Base-by-base conservation (phyloP, 1,140 invertebrate genomes). In the Lepidostoma basale region DNA sequence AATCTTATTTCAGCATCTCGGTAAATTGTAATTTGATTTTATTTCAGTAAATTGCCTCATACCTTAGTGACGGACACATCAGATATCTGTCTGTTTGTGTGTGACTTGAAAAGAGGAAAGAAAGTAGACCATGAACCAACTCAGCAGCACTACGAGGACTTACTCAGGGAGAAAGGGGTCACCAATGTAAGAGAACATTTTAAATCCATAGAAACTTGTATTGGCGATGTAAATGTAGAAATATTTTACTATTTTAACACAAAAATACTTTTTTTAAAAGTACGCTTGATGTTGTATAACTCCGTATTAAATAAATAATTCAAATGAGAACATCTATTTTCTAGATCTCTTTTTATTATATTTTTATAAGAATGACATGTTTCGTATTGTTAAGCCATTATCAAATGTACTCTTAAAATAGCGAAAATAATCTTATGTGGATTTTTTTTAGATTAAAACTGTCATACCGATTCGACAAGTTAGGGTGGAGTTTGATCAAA, bases 401-500 rank as follows among this genome's bases (percentile, higher is more conserved):
- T n/a, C n/a, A n/a, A n/a, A n/a, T n/a, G n/a, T n/a, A n/a, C n/a
- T n/a, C n/a, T n/a, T n/a, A n/a, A n/a, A n/a, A n/a, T 10, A 10
- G 9, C 42, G 4, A 44, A 44, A 44, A 44, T 12, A 44, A 18
- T 10, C 8, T 44, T 4, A 8, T 10, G 16, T 18, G 4, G 18
- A 20, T 28, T 62, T 64, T 36, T 71, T 64, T 40, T 30, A 74
- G n/a, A 77, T 86, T 16, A 84, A 84, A 67, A 77, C 79, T 33
- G 75, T 87, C 26, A 83, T 90, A 70, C 87, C 87, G 16, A 79
- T 89, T 47, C 84, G 86, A 73, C 84, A 87, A 74, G 72, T 90
- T 1, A 83, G 83, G 76, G 86, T 86, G 1, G 88, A 89, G 76
- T 88, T 87, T 77, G 84, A 86, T 72, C 87, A 88, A 33, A 89